phyloP scores from a whole-genome alignment of 2,113 vertebrate species.

The Seriola rivoliana region DNA sequence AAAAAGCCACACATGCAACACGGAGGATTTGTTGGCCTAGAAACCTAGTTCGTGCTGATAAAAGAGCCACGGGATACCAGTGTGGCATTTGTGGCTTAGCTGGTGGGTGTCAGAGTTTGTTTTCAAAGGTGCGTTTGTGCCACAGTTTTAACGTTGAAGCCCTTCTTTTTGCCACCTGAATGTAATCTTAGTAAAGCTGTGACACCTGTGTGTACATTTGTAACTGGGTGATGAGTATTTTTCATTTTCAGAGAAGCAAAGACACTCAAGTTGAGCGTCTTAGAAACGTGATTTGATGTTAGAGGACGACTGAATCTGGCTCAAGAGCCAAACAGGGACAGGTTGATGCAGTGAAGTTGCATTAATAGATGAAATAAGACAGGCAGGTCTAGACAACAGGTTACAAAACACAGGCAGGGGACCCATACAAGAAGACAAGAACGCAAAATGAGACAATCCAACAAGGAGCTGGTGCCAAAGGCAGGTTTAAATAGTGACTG shows the following conservation, averaged over 20 bases:
- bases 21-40: conserved; percentile 47
- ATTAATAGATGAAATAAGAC: too few species aligned
- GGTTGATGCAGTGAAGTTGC: too few species aligned
- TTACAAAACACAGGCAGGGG: too few species aligned
- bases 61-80: conserved; percentile 17
- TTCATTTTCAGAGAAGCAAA: background rate
- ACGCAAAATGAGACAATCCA: too few species aligned
- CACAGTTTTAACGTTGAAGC: background rate
- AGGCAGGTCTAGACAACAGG: too few species aligned
- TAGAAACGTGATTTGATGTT: conserved; percentile 2
- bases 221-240: conserved; percentile 4
- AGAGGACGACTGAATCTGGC: background rate
- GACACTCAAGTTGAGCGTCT: background rate
- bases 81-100: background rate
- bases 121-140: background rate
- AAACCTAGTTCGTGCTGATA: conserved; percentile 45
- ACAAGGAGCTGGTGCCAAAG: too few species aligned
- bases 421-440: too few species aligned
- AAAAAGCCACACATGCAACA: conserved; percentile 4
- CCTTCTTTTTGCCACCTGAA: background rate
- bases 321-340: background rate
- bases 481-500: too few species aligned
- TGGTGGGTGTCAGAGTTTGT: background rate
- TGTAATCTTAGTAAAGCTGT: background rate
- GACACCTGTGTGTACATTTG: background rate